Base-by-base conservation (phyloP, 1,140 invertebrate genomes). In the Augochlora pura region DNA sequence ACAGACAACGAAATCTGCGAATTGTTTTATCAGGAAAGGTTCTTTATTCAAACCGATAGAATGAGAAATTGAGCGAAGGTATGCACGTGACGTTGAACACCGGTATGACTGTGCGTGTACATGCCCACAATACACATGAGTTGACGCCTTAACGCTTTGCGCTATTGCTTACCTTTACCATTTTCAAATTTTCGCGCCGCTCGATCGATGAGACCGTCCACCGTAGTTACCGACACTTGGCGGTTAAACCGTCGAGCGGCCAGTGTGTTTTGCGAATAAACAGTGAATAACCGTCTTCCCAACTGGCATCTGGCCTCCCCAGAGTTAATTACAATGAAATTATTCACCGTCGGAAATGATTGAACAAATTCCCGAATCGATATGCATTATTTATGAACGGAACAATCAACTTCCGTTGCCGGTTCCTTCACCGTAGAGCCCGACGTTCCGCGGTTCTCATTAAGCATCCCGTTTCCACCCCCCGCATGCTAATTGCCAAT, bases 91-190 rank as follows among this genome's bases (percentile, higher is more conserved):
- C 64, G 78, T 59, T 54, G 60, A 23, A 0, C 14, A 52, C 16
- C 49, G 16, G 49, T 52, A 59, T 46, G 68, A 66, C 42, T 23
- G 66, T 77, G 73, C 39, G 67, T 46, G 75, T 59, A 82, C 59
- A 67, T 67, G 77, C 10, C 72, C 21, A 57, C 49, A 21, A n/a
- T 67, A 77, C 46, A 76, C 77, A 80, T 65, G 71, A 72, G 66
- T 72, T 74, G 75, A 77, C 75, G 82, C 79, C 66, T 80, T 87
- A 88, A 85, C 82, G 87, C 87, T 90, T 89, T 83, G 83, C 86
- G 86, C 88, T 88, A 84, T 78, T 82, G 82, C 71, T 87, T 62
- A 80, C 78, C 66, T 27, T 74, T 63, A 71, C 62, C 42, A 63
- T n/a, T 54, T 69, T 38, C 60, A 23, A n/a, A 79, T 57, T 38